Base-by-base conservation (phyloP, 1,140 invertebrate genomes). In the Drosophila nebulosa region DNA sequence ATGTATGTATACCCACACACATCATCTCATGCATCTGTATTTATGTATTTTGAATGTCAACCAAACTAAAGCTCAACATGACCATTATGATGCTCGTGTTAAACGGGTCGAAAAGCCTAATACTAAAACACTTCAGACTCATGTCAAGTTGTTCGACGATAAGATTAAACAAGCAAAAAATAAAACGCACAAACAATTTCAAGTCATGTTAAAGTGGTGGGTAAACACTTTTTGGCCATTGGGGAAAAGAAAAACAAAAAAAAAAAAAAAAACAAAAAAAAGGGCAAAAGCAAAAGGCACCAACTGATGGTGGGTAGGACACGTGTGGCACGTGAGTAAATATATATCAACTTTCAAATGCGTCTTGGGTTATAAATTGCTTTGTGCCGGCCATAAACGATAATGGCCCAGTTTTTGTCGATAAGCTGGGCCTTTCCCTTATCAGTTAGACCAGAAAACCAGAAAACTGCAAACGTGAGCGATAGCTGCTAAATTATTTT, bases 321-420 rank as follows among this genome's bases (percentile, higher is more conserved):
- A 81, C 78, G 78, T 81, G 78, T 51, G 59, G 68, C 79, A 81
- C 79, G 79, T 74, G 74, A 67, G 46, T 39, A 62, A 55, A 65
- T 58, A 42, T 46, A 32, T 32, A 32, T 32, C 27, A 30, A 59
- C 57, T 46, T 52, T 39, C 46, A 35, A 53, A 73, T 65, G 62
- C 30, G 69, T 24, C 71, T 26, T 59, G 24, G 50, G 26, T 50
- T 64, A 74, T 74, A 74, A 74, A 66, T 74, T 56, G 71, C 70
- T 74, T 14, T 42, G 56, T 65, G 35, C 53, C n/a, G 71, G 24
- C 50, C 62, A 74, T 66, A 74, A 74, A 74, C 46, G 62, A 66
- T 74, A 66, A 73, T n/a, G 50, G 35, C 46, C n/a, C 16, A 24
- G 42, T 10, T 32, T 32, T 12, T 32, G 9, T 56, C 73, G 71